phyloP scores from a whole-genome alignment of 2,888 invertebrate genomes.

The Dryadula phaetusa region DNA sequence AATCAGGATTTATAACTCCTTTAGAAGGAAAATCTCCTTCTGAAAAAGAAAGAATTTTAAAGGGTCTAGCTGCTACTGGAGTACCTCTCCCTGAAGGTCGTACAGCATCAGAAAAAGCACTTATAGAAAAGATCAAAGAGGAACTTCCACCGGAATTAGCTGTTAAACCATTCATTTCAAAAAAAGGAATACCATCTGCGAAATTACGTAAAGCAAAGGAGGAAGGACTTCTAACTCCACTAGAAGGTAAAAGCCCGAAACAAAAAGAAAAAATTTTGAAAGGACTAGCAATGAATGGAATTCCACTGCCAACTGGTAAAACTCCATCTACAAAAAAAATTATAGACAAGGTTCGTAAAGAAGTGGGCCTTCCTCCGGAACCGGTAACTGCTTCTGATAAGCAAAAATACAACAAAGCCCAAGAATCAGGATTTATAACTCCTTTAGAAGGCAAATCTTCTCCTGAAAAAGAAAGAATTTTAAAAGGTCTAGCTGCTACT shows the following conservation, averaged over 20 bases:
- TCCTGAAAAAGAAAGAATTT: conserved; percentile 47
- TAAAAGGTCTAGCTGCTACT: conserved; percentile 40
- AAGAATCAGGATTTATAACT: conserved; percentile 42
- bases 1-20: conserved; percentile 44
- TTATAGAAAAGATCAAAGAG: conserved; percentile 48
- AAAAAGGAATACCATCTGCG: conserved; percentile 39
- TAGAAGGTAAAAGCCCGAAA: conserved; percentile 48
- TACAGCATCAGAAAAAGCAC: conserved; percentile 53
- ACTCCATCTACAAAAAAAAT: conserved; percentile 45
- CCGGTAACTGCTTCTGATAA: conserved; percentile 49
- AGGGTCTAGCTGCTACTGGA: conserved; percentile 44
- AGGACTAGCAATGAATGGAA: conserved; percentile 44
- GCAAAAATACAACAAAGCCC: conserved; percentile 44
- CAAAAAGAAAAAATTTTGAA: conserved; percentile 50
- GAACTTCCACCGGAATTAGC: conserved; percentile 26
- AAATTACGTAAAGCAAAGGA: conserved; percentile 34
- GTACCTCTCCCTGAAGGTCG: conserved; percentile 53
- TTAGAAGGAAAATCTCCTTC: conserved; percentile 48
- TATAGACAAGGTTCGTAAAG: conserved; percentile 39
- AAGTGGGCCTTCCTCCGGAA: conserved; percentile 54
- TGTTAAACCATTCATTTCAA: conserved; percentile 37
- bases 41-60: conserved; percentile 48
- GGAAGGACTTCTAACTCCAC: conserved; percentile 40
- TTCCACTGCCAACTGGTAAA: conserved; percentile 47
- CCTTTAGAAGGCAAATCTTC: conserved; percentile 48